Base-by-base conservation (phyloP, 2,888 invertebrate genomes). In the Drosophila mayaguana region DNA sequence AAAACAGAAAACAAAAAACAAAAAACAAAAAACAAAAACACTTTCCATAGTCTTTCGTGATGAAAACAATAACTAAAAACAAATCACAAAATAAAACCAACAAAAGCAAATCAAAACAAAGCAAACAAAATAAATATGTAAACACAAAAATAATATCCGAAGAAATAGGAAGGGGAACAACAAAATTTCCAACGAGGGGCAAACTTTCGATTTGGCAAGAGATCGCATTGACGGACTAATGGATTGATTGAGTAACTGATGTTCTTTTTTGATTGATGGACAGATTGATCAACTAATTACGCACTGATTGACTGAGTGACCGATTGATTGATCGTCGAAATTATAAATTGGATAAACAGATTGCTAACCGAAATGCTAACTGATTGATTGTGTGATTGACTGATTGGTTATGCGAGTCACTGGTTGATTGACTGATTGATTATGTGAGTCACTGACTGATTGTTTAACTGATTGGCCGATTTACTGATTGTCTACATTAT, bases 111-210 rank as follows among this genome's bases (percentile, higher is more conserved):
- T 8, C 28, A 25, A 22, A 45, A 25, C 22, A 18, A 45, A 57
- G 20, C 28, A 25, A 38, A 54, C 40, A 54, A 72, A 22, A 28
- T 16, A 25, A 40, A 54, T 40, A 38, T 18, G 12, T 40, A 40
- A 60, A 59, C 28, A 46, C 25, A 45, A 16, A 40, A 48, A 62
- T 16, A 28, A 51, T n/a, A 51, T n/a, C 11, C 50, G 18, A 68
- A 64, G 62, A 43, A 45, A 64, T 40, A 60, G 38, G 70, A 77
- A 77, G 70, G 70, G 53, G 36, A 50, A 75, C 51, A 36, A 36
- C 28, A 36, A 32, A 46, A 57, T 59, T 22, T 22, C 14, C 50
- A 59, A 25, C 79, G 79, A 78, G 76, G 51, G 54, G 5, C 48
- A 40, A 6, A 7, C 34, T 20, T 11, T n/a, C 28, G 40, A n/a